These are phyloP conservation scores for Amaurobius ferox DNA, from an alignment of 2,888 invertebrate genomes.

Conservation along the genomic window DNA sequence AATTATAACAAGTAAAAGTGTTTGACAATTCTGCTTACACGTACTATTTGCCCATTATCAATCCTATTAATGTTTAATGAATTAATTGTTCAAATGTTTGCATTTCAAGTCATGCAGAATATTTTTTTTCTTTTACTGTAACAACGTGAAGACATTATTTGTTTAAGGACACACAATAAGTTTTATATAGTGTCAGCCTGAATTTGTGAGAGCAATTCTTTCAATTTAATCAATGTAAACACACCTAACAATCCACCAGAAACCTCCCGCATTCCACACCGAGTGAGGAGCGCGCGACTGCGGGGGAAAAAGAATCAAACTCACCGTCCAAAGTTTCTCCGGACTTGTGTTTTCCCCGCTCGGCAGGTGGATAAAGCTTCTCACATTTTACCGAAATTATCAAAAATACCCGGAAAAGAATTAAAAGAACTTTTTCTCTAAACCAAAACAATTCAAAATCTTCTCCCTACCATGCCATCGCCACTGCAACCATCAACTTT, in stretches of 20 bases:
- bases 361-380: background rate
- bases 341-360: background rate
- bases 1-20: too few species aligned
- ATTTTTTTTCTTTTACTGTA: too few species aligned
- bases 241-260: background rate
- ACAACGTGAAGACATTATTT: too few species aligned
- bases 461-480: background rate
- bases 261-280: constrained; percentile 19
- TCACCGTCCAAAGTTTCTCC: constrained; percentile 49
- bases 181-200: background rate
- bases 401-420: background rate
- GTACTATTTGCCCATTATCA: too few species aligned
- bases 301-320: constrained; percentile 51
- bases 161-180: background rate
- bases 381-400: constrained; percentile 23
- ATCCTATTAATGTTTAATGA: too few species aligned
- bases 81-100: too few species aligned
- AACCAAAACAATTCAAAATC: background rate
- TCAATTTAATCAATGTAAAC: background rate
- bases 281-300: constrained; percentile 3
- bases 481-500: constrained; percentile 27
- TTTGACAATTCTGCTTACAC: too few species aligned
- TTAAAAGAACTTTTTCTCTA: background rate
- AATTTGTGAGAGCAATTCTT: background rate
- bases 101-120: too few species aligned